These are phyloP conservation scores for Rattus rattus DNA, from an alignment of 2,113 vertebrate genomes.

Conservation along the genomic window DNA sequence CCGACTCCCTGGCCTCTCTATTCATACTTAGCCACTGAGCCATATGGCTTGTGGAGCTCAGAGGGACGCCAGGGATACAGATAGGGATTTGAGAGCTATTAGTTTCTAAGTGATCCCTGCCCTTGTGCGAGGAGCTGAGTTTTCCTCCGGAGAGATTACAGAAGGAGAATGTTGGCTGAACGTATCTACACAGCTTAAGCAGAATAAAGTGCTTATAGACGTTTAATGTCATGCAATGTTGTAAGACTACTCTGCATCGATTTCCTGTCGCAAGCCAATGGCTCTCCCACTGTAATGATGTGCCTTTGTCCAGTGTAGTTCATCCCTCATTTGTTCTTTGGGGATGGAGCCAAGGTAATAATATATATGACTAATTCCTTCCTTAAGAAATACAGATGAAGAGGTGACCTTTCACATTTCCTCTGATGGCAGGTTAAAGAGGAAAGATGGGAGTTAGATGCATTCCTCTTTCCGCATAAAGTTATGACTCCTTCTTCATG, in stretches of 20 bases:
- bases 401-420: slow-evolving; percentile 59
- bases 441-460: slow-evolving; percentile 48
- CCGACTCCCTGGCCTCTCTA: background rate
- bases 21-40: background rate
- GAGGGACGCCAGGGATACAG: slow-evolving; percentile 19
- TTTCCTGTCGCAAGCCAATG: slow-evolving; percentile 73
- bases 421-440: slow-evolving; percentile 58
- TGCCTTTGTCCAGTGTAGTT: slow-evolving; percentile 68
- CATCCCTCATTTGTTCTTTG: slow-evolving; percentile 82
- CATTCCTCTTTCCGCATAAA: slow-evolving; percentile 57
- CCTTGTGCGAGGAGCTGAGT: slow-evolving; percentile 66
- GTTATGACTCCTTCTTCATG: slow-evolving; percentile 41
- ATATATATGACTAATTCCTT: slow-evolving; percentile 71
- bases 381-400: slow-evolving; percentile 62
- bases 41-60: background rate
- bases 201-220: slow-evolving; percentile 80
- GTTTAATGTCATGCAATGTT: slow-evolving; percentile 66
- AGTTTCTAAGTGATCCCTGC: slow-evolving; percentile 61
- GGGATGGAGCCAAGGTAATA: slow-evolving; percentile 82
- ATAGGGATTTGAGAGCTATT: slow-evolving; percentile 68
- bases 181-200: slow-evolving; percentile 64
- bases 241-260: slow-evolving; percentile 77
- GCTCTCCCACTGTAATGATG: slow-evolving; percentile 73
- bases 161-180: slow-evolving; percentile 55
- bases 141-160: slow-evolving; percentile 67